Conservation (phyloP, 2,888 invertebrate genomes). For the Rugalucina vietnamica region DNA sequence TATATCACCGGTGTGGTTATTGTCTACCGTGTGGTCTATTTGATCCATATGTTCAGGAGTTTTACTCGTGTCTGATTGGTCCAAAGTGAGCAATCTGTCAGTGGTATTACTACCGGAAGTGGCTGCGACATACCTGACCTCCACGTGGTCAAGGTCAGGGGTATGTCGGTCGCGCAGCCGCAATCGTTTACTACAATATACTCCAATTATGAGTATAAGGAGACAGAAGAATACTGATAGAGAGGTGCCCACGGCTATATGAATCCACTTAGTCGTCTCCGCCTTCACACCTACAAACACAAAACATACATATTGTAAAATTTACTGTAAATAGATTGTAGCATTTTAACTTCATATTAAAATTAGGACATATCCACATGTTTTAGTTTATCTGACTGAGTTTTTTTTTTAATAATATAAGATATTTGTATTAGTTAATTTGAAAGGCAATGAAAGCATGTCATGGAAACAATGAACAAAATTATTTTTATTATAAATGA, state of each 20-base stretch:
- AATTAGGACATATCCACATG: too few species aligned
- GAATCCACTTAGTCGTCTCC: conserved; percentile 74
- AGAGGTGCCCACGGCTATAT: conserved; percentile 80
- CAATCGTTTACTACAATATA: conserved; percentile 78
- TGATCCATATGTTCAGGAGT: conserved; percentile 57
- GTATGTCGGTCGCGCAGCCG: conserved; percentile 68
- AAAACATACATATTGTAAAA: conserved; percentile 8
- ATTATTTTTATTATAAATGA: too few species aligned
- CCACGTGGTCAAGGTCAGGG: conserved; percentile 77
- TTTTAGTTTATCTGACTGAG: too few species aligned
- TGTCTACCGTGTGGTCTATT: conserved; percentile 19
- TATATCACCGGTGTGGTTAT: conserved; percentile 23
- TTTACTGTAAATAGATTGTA: too few species aligned
- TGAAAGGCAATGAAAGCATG: too few species aligned
- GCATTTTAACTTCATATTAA: too few species aligned
- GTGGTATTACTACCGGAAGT: conserved; percentile 80
- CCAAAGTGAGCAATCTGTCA: conserved; percentile 75
- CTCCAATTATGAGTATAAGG: conserved; percentile 78
- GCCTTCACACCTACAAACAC: conserved; percentile 69
- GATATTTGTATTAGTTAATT: too few species aligned
- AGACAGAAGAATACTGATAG: conserved; percentile 81
- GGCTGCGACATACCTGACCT: conserved; percentile 80
- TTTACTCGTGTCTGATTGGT: conserved; percentile 60
- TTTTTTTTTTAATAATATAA: too few species aligned
- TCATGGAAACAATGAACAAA: too few species aligned